phyloP scores from a whole-genome alignment of 2,113 vertebrate species.

The Amphilophus citrinellus region DNA sequence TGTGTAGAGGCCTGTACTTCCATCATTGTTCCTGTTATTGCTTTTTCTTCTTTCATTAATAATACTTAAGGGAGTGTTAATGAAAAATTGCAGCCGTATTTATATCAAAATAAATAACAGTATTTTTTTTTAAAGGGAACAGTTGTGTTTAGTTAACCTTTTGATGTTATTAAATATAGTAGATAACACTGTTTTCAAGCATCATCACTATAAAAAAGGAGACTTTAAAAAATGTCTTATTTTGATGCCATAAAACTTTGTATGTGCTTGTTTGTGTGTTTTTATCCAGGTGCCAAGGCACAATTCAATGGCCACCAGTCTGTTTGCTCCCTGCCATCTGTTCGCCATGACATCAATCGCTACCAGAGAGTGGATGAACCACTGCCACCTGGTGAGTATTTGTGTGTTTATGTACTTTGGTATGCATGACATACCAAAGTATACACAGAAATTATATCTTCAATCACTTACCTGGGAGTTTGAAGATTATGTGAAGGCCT shows the following conservation, averaged over 20 bases:
- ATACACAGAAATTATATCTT: not conserved
- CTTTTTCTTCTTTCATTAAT: no score
- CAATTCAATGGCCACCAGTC: conserved; percentile 89
- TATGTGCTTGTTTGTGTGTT: not conserved
- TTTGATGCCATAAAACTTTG: not conserved
- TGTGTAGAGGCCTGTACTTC: no score
- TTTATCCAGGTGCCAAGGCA: conserved; percentile 57
- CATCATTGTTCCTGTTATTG: no score
- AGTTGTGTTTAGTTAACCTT: not conserved
- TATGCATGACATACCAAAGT: conserved; percentile 78
- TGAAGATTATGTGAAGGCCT: no score
- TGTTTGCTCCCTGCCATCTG: conserved; percentile 88
- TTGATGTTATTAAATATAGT: not conserved
- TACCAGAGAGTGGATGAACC: conserved; percentile 98
- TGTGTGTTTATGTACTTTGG: conserved; percentile 22
- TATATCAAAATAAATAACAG: not conserved
- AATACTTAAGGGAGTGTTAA: not conserved
- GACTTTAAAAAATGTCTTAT: rapidly evolving
- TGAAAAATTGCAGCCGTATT: not conserved
- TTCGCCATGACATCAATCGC: conserved; percentile 92
- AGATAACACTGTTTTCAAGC: not conserved
- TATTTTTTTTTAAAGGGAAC: not conserved
- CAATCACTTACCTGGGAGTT: no score
- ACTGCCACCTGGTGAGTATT: conserved; percentile 91
- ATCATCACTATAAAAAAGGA: not conserved